Evolutionary conservation across 1,140 invertebrate genomes (phyloP), one percentile per base, ranked within the genome.

Genomic region (Gryon sp.): DNA sequence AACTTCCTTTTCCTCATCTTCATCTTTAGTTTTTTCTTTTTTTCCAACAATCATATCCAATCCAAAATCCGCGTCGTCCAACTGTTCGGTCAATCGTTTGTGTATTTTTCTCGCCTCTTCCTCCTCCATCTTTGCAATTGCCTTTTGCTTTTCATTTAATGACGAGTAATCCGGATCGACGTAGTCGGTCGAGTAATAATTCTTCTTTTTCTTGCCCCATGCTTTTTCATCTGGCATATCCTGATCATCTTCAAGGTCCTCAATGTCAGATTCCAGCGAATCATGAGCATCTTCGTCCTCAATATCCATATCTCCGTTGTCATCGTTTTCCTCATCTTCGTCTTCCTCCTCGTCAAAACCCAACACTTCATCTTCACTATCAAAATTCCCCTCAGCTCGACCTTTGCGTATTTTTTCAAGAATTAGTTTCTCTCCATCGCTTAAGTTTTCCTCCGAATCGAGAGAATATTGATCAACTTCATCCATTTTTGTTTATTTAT

Each of bases 181-280:
- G 87, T 95, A 97, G 90, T 97, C 95, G 0, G 96, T 95, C 34
- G 93, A 93, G 86, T 96, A 97, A 86, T 93, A 98, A 30, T 90
- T 90, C 74, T 88, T 91, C 75, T 94, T 94, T 63, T 94, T 94
- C 78, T 92, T 92, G 7, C 96, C 96, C 96, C 97, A 98, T 12
- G 95, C 95, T 89, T 93, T 93, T 7, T 91, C 90, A 85, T 96
- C 91, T 4, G 95, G 95, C 32, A 97, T 86, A 76, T 90, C 89
- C 76, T 91, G 89, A 82, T 93, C 92, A 73, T 92, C 91, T 55
- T 90, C 87, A 76, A 92, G 90, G 0, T 91, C 92, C 86, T 95
- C 94, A 24, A 94, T 91, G 86, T 95, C 94, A 84, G 93, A 94
- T 12, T 85, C 83, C 19, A 90, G 85, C 6, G 89, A 87, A 72